phyloP scores from a whole-genome alignment of 2,888 invertebrate species.

The Caradrina clavipalpis region DNA sequence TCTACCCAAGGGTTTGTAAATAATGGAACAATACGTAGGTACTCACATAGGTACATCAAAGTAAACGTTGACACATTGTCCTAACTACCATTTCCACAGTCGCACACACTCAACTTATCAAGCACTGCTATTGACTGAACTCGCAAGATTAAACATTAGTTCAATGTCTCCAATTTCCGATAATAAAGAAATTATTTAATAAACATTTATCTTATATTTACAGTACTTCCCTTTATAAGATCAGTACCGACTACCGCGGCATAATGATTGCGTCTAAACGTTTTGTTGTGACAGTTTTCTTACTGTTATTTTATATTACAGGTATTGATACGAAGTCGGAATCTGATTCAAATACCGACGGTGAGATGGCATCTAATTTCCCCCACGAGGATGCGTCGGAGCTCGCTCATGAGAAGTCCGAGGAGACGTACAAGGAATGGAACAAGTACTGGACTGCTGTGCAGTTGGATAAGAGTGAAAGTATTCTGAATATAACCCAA shows the following conservation, averaged over 20 bases:
- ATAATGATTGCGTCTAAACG: conserved; percentile 11
- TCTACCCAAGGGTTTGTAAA: background rate
- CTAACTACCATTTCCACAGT: background rate
- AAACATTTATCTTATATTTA: conserved; percentile 35
- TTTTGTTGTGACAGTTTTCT: background rate
- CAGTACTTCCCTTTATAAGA: conserved; percentile 20
- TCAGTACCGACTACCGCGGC: conserved; percentile 4
- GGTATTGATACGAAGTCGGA: conserved; percentile 79
- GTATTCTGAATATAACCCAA: conserved; percentile 76
- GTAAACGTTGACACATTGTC: background rate
- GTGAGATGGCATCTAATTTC: conserved; percentile 75
- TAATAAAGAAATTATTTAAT: conserved; percentile 25
- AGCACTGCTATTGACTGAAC: conserved; percentile 10
- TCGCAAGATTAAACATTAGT: conserved; percentile 34
- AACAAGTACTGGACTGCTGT: conserved; percentile 79
- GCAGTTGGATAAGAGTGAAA: conserved; percentile 67
- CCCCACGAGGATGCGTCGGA: conserved; percentile 79
- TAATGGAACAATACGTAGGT: background rate
- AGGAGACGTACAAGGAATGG: conserved; percentile 83
- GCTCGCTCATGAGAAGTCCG: conserved; percentile 81
- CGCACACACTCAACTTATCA: conserved; percentile 8
- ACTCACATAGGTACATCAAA: background rate
- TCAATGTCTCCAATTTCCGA: conserved; percentile 42
- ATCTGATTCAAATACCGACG: conserved; percentile 79
- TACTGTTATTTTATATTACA: conserved; percentile 51